Base-by-base conservation (phyloP, 2,888 invertebrate species). In the Helobdella robusta region DNA sequence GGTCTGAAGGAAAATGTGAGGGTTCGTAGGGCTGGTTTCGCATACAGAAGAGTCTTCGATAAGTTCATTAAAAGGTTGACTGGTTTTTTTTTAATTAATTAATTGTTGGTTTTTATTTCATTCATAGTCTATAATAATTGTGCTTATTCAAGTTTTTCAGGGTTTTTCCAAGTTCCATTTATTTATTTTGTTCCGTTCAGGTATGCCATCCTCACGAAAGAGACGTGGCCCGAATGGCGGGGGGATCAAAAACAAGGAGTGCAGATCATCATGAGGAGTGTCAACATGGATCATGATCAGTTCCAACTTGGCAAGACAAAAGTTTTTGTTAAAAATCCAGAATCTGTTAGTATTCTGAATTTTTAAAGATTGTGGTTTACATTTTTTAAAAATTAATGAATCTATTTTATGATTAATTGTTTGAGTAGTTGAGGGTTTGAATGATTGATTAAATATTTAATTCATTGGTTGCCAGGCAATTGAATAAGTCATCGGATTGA, bases 1-100 rank as follows among this genome's bases (percentile, higher is more conserved):
- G 86, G 86, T 0, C 76, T 86, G 61, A 84, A 84, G 70, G 86
- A 86, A 74, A 86, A 86, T 75, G 84, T 86, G 67, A 79, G 85
- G 67, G 85, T 86, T 0, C 77, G 86, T 48, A 76, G 86, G 74
- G 86, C 86, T 30, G 86, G 86, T 11, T 86, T 84, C 77, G 86
- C 86, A 2, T 86, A 86, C 74, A 79, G 86, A 59, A 76, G 85
- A 68, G 81, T 82, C 15, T 85, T 85, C 74, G 78, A 80, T 23
- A 85, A 85, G 74, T 85, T 85, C 74, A 76, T 85, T 20, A 80
- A 82, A 63, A 78, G 83, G 81, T 83, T 70, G 28, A 52, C 8
- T 20, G 11, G 11, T 11, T 20, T 52, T 8, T n/a, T n/a, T n/a
- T n/a, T n/a, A n/a, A n/a, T n/a, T n/a, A n/a, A n/a, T n/a, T n/a